Conservation (phyloP, 2,888 invertebrate genomes). For the Conchocele bisecta region DNA sequence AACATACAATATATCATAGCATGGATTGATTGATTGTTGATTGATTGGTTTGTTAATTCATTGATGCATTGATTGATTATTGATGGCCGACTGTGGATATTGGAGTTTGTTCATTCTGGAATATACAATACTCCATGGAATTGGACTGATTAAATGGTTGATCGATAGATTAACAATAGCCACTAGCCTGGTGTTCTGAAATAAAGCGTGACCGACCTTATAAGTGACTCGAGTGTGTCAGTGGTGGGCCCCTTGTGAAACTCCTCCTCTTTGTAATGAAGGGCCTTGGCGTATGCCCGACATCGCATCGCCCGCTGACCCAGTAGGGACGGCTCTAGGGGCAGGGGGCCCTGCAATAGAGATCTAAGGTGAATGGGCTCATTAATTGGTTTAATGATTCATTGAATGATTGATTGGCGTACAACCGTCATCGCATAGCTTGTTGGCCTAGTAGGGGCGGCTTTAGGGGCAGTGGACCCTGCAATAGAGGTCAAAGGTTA, state of each 20-base stretch:
- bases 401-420: neutral
- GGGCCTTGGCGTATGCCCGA: slow-evolving; percentile 91
- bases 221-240: slow-evolving; percentile 95
- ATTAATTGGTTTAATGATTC: neutral
- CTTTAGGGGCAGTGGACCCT: neutral
- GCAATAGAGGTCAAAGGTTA: too few relatives aligned
- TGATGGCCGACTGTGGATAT: too few relatives aligned
- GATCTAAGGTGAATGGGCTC: neutral
- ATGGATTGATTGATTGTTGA: too few relatives aligned
- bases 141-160: too few relatives aligned
- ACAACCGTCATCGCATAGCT: neutral
- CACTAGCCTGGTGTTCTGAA: too few relatives aligned
- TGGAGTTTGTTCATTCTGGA: too few relatives aligned
- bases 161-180: too few relatives aligned
- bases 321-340: slow-evolving; percentile 92
- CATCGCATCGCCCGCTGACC: slow-evolving; percentile 98
- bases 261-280: slow-evolving; percentile 96
- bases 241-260: slow-evolving; percentile 89
- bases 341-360: slow-evolving; percentile 90
- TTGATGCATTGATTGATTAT: too few relatives aligned
- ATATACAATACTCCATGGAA: too few relatives aligned
- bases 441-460: neutral
- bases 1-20: too few relatives aligned
- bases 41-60: too few relatives aligned
- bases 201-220: slow-evolving; percentile 85